phyloP scores from a whole-genome alignment of 2,888 invertebrate species.

The Drosophila eohydei region DNA sequence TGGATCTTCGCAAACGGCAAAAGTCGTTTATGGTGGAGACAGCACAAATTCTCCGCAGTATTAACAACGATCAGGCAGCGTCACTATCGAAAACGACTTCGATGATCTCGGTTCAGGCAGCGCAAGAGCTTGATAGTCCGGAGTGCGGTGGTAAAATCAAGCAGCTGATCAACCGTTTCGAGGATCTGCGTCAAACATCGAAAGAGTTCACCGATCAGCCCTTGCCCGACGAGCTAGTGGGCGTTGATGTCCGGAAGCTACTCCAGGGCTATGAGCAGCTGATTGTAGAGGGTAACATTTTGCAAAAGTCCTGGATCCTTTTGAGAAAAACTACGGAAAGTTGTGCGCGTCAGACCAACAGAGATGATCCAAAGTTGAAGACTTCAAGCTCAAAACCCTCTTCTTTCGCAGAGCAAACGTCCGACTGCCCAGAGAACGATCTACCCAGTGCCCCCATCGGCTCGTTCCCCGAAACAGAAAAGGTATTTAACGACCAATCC shows the following conservation, averaged over 20 bases:
- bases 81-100: background rate
- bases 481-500: background rate
- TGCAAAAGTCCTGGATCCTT: slow-evolving; percentile 59
- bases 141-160: slow-evolving; percentile 42
- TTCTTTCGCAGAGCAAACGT: slow-evolving; percentile 47
- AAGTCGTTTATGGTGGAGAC: slow-evolving; percentile 61
- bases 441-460: background rate
- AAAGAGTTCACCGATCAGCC: slow-evolving; percentile 52
- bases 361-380: slow-evolving; percentile 25
- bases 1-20: slow-evolving; percentile 58
- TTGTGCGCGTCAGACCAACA: slow-evolving; percentile 46
- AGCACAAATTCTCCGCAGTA: slow-evolving; percentile 48
- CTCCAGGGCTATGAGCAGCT: slow-evolving; percentile 60
- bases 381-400: slow-evolving; percentile 42
- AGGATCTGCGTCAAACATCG: slow-evolving; percentile 62
- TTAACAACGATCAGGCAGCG: slow-evolving; percentile 25
- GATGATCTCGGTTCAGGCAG: background rate
- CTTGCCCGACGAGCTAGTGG: slow-evolving; percentile 56
- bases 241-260: slow-evolving; percentile 61
- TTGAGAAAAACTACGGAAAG: slow-evolving; percentile 57
- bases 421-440: background rate
- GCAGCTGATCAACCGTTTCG: slow-evolving; percentile 57
- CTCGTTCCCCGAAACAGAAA: background rate
- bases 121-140: background rate
- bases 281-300: slow-evolving; percentile 53